A percentile compares a stretch with the other conserved stretches of the same genome.
These are phyloP conservation scores for Apantesis nais DNA, from an alignment of 2,888 invertebrate species.

Conservation along the genomic window DNA sequence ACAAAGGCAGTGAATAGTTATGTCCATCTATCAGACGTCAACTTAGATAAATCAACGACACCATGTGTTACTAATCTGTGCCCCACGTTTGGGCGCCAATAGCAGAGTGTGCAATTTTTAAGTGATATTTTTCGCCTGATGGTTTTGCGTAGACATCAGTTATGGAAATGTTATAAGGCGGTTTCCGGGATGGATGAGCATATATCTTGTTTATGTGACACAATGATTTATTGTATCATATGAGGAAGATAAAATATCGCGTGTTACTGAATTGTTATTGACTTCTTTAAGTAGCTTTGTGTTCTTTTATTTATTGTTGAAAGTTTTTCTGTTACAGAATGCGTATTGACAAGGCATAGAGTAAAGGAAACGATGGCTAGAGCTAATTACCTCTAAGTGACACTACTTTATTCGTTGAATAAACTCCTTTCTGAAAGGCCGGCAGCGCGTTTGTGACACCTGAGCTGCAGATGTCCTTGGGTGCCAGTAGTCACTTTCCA, in stretches of 20 bases:
- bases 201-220: slow-evolving; percentile 19
- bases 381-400: background rate
- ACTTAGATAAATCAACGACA: slow-evolving; percentile 56
- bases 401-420: background rate
- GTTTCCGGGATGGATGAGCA: slow-evolving; percentile 18
- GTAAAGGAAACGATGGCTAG: background rate
- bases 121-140: slow-evolving; percentile 19
- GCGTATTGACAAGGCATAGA: background rate
- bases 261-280: slow-evolving; percentile 6
- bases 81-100: slow-evolving; percentile 52
- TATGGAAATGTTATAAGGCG: slow-evolving; percentile 20
- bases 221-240: slow-evolving; percentile 23
- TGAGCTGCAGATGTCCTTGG: too few relatives aligned
- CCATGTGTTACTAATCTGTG: slow-evolving; percentile 55
- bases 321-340: background rate
- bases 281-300: background rate
- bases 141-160: slow-evolving; percentile 28
- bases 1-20: slow-evolving; percentile 27
- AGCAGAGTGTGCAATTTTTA: slow-evolving; percentile 34
- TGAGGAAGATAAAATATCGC: slow-evolving; percentile 8
- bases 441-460: too few relatives aligned
- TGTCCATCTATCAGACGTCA: slow-evolving; percentile 56
- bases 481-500: too few relatives aligned
- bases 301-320: background rate
- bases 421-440: too few relatives aligned